Evolutionary conservation across 2,113 vertebrate species (phyloP).

Genomic region (Sorex araneus): DNA sequence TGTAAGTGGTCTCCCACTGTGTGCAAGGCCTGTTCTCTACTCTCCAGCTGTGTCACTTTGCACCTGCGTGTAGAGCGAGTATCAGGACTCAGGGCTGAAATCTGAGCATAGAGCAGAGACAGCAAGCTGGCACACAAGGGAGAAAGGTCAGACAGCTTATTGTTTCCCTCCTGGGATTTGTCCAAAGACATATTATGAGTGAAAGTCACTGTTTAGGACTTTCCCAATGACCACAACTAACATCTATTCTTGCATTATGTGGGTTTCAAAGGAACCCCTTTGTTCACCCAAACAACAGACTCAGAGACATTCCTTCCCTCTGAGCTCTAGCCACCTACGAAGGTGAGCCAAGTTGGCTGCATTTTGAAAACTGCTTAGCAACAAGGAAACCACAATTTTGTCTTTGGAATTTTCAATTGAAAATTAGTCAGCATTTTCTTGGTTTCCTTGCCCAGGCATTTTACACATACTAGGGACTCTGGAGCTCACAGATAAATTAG

Average conservation of each 20-base stretch:
- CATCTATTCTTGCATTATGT: neutral
- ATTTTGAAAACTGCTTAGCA: constrained; percentile 27
- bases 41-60: neutral
- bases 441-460: neutral
- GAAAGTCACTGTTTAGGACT: constrained; percentile 49
- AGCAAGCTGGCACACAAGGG: neutral
- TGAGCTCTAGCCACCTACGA: neutral
- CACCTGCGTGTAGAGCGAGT: neutral
- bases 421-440: neutral
- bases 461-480: neutral
- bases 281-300: constrained; percentile 31
- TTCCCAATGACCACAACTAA: constrained; percentile 76
- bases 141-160: neutral
- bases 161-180: constrained; percentile 5
- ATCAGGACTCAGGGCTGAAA: neutral
- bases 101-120: neutral
- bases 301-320: constrained; percentile 63
- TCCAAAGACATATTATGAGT: neutral
- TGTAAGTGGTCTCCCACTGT: neutral
- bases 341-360: neutral
- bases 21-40: neutral
- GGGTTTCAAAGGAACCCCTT: constrained; percentile 15
- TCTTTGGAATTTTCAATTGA: constrained; percentile 19
- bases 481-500: neutral
- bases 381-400: neutral